phyloP scores from a whole-genome alignment of 2,888 invertebrate species.

The Gandaritis pyraliata region DNA sequence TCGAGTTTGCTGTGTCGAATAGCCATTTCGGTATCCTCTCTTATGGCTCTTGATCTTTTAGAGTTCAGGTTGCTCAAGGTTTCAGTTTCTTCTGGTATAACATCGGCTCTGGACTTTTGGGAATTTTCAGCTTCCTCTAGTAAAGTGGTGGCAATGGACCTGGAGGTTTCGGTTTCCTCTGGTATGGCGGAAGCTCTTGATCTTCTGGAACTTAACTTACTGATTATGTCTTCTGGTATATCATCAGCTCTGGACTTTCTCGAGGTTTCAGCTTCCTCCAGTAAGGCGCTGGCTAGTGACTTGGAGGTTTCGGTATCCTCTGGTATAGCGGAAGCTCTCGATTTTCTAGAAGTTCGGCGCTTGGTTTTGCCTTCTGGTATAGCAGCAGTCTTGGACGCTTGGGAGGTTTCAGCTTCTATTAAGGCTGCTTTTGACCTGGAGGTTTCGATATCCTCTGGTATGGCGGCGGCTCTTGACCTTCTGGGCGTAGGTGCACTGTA shows the following conservation, averaged over 20 bases:
- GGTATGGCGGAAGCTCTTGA: constrained; percentile 63
- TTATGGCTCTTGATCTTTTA: constrained; percentile 65
- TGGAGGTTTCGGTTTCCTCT: constrained; percentile 50
- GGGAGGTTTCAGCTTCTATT: constrained; percentile 45
- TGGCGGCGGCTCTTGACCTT: constrained; percentile 64
- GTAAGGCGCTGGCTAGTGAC: constrained; percentile 1
- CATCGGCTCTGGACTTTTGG: constrained; percentile 29
- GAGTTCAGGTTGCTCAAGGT: constrained; percentile 61
- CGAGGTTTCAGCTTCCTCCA: constrained; percentile 7
- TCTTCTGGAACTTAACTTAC: constrained; percentile 66
- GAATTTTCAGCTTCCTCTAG: constrained; percentile 8
- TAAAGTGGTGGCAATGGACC: constrained; percentile 31
- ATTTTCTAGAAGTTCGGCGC: constrained; percentile 66
- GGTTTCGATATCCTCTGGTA: constrained; percentile 46
- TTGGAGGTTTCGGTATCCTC: constrained; percentile 53
- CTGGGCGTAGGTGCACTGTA: constrained; percentile 66
- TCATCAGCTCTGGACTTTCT: constrained; percentile 33
- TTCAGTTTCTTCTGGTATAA: constrained; percentile 41
- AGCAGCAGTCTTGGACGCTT: constrained; percentile 32
- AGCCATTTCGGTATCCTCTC: constrained; percentile 50
- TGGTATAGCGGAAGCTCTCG: constrained; percentile 60
- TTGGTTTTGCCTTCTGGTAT: constrained; percentile 51
- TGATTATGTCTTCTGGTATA: constrained; percentile 47
- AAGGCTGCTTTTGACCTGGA: constrained; percentile 64
- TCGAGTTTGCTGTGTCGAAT: constrained; percentile 68